These are phyloP conservation scores for Aramus guarauna DNA, from an alignment of 2,113 vertebrate species.

Conservation along the genomic window DNA sequence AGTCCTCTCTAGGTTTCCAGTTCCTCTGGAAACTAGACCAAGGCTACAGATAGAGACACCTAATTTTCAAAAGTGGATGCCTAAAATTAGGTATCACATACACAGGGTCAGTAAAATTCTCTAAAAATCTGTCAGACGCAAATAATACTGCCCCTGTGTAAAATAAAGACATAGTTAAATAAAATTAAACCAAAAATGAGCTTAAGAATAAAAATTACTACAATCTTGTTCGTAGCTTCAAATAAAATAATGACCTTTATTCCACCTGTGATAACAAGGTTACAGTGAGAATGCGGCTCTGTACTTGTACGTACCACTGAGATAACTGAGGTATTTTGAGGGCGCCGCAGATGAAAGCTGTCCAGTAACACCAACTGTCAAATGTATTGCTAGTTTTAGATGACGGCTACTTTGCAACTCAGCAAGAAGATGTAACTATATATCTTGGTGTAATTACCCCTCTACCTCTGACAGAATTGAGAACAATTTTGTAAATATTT, in stretches of 20 bases:
- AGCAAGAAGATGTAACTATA: not conserved
- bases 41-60: not conserved
- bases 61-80: not conserved
- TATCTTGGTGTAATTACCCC: not conserved
- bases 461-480: not conserved
- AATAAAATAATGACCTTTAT: not conserved
- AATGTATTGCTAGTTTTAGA: not conserved
- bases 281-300: not conserved
- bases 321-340: not conserved
- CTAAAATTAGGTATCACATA: not conserved
- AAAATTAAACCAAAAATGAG: no score
- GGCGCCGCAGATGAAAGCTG: not conserved
- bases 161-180: not conserved
- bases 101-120: not conserved
- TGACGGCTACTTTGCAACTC: not conserved
- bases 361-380: not conserved
- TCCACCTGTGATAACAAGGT: not conserved
- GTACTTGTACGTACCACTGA: not conserved
- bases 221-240: not conserved
- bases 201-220: not conserved
- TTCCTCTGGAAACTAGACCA: slow-evolving; percentile 33
- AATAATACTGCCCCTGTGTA: rapidly evolving
- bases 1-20: not conserved
- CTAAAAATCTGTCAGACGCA: not conserved
- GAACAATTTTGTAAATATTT: not conserved